These are phyloP conservation scores for Galemys pyrenaicus DNA, from an alignment of 2,113 vertebrate genomes.

Conservation along the genomic window DNA sequence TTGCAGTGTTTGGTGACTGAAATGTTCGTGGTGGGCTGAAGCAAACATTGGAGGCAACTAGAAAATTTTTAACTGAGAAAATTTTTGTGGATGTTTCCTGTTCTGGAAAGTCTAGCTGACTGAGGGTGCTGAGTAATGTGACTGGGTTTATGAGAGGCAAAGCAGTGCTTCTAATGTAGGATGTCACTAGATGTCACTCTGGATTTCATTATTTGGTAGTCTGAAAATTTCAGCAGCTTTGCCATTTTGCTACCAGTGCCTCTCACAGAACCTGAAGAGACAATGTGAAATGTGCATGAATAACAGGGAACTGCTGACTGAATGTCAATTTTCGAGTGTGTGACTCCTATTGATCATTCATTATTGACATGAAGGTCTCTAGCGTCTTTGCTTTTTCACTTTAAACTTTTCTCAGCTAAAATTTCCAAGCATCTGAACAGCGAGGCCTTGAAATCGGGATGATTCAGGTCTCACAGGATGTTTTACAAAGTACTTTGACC, in stretches of 20 bases:
- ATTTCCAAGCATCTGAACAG: slow-evolving; percentile 83
- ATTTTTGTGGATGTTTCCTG: not conserved
- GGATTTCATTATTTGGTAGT: slow-evolving; percentile 84
- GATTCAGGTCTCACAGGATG: slow-evolving; percentile 85
- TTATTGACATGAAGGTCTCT: slow-evolving; percentile 89
- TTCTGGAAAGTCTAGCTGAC: slow-evolving; percentile 42
- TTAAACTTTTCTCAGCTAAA: slow-evolving; percentile 88
- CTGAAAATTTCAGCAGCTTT: slow-evolving; percentile 80
- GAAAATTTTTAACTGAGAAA: not conserved
- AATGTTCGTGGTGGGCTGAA: slow-evolving; percentile 35
- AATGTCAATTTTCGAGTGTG: slow-evolving; percentile 87
- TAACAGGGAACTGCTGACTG: slow-evolving; percentile 86
- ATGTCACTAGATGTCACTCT: slow-evolving; percentile 89
- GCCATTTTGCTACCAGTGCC: slow-evolving; percentile 75
- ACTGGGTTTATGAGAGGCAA: slow-evolving; percentile 61
- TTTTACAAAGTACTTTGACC: slow-evolving; percentile 88
- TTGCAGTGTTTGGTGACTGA: not conserved
- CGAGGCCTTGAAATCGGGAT: slow-evolving; percentile 82
- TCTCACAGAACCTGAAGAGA: slow-evolving; percentile 76
- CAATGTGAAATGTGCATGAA: slow-evolving; percentile 84
- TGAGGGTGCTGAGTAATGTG: slow-evolving; percentile 57
- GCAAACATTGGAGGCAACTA: not conserved
- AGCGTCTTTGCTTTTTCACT: slow-evolving; percentile 85
- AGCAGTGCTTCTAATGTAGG: slow-evolving; percentile 78
- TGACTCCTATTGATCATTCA: slow-evolving; percentile 89